A percentile compares a stretch with the other conserved stretches of the same genome.
phyloP scores from a whole-genome alignment of 2,888 invertebrate genomes.

The Harpalus rubripes region DNA sequence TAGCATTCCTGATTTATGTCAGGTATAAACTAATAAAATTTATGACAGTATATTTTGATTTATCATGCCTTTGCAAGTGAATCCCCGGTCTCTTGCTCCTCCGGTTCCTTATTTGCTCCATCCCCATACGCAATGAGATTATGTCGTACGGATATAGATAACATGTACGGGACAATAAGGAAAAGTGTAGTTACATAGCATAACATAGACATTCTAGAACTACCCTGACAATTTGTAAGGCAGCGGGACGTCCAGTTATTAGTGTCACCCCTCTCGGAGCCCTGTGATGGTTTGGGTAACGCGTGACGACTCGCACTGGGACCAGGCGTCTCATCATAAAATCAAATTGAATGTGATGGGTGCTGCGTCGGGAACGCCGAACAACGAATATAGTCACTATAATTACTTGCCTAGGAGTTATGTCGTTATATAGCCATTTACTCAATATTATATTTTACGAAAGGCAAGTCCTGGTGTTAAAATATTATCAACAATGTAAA shows the following conservation, averaged over 20 bases:
- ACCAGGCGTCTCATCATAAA: slow-evolving; percentile 63
- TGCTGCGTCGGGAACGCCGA: background rate
- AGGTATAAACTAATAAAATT: background rate
- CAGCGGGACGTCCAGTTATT: slow-evolving; percentile 71
- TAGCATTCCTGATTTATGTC: background rate
- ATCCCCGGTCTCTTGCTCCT: background rate
- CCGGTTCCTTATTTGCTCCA: background rate
- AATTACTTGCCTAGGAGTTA: slow-evolving; percentile 41
- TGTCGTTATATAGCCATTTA: background rate
- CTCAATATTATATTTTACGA: no score
- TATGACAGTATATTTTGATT: slow-evolving; percentile 57
- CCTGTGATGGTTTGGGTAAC: background rate
- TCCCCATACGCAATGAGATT: slow-evolving; percentile 55
- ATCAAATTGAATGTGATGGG: slow-evolving; percentile 63
- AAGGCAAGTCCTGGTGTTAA: no score
- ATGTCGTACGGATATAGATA: slow-evolving; percentile 54
- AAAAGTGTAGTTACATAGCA: background rate
- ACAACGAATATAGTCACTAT: slow-evolving; percentile 40
- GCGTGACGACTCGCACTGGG: slow-evolving; percentile 50
- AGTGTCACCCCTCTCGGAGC: slow-evolving; percentile 37
- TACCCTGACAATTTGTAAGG: slow-evolving; percentile 76
- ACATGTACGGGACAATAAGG: slow-evolving; percentile 14
- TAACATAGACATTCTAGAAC: slow-evolving; percentile 26
- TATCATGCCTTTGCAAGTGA: slow-evolving; percentile 14
- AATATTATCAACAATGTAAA: background rate